Conservation (phyloP, 1,140 invertebrate species). For the Trigoniulus corallinus region DNA sequence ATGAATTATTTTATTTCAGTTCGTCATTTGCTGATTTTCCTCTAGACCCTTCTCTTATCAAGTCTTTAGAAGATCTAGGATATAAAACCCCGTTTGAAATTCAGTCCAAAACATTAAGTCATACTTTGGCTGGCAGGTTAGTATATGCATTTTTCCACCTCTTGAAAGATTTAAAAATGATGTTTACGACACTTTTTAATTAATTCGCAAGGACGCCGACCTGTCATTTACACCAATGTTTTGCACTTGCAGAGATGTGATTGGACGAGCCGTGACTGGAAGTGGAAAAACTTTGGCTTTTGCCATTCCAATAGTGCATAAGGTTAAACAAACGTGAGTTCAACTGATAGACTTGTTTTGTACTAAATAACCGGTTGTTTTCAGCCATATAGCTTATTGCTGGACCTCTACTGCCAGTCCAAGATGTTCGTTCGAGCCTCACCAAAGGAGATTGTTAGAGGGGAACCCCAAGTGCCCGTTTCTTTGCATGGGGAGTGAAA, state of each 20-base stretch:
- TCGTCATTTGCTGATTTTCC: slow-evolving; percentile 6
- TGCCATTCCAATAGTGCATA: slow-evolving; percentile 26
- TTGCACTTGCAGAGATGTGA: slow-evolving; percentile 3
- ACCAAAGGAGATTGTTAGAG: too few species aligned
- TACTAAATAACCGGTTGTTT: too few species aligned
- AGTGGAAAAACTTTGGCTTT: slow-evolving; percentile 7
- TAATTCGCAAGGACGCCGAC: background rate
- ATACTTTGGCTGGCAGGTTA: slow-evolving; percentile 3
- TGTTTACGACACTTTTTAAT: slow-evolving; percentile 2
- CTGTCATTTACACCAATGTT: background rate
- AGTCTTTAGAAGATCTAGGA: slow-evolving; percentile 1
- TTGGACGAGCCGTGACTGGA: background rate
- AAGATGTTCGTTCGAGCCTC: too few species aligned
- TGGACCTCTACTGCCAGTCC: too few species aligned
- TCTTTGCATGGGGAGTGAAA: too few species aligned
- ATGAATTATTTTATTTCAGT: background rate
- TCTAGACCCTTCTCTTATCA: background rate
- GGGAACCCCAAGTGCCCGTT: too few species aligned
- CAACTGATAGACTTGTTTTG: too few species aligned
- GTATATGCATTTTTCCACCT: background rate
- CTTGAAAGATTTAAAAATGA: background rate
- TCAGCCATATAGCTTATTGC: too few species aligned
- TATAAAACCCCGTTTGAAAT: slow-evolving; percentile 8
- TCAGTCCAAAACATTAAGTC: slow-evolving; percentile 4
- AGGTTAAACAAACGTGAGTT: background rate